phyloP scores from a whole-genome alignment of 1,140 invertebrate species.

The Oscheius sp. region DNA sequence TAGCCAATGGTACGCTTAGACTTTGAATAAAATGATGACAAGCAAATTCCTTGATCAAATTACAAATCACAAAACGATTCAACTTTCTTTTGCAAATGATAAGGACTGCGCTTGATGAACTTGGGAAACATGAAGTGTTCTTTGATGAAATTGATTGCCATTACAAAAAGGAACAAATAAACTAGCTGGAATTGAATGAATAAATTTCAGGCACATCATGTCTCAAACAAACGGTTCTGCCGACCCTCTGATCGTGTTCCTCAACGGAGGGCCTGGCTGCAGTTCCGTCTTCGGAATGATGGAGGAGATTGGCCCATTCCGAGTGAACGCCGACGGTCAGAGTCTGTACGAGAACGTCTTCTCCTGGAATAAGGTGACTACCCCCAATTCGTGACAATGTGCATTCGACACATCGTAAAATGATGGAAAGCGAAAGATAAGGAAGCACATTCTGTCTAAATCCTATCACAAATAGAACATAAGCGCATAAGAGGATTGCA shows the following conservation, averaged over 20 bases:
- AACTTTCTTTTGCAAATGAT: no score
- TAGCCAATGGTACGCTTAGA: no score
- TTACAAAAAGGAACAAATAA: no score
- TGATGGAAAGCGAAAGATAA: not conserved
- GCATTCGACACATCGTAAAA: not conserved
- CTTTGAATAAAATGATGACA: no score
- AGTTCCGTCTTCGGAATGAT: conserved; percentile 65
- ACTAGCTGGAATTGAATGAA: no score
- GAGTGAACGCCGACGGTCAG: conserved; percentile 51
- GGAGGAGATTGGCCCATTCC: conserved; percentile 65
- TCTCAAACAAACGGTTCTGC: conserved; percentile 61
- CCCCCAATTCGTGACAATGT: not conserved
- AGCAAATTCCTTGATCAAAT: no score
- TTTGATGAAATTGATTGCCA: no score
- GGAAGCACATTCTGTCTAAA: no score
- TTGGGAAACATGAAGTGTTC: no score
- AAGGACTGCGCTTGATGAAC: no score
- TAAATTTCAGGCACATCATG: conserved; percentile 66
- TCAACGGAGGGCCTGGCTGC: conserved; percentile 68
- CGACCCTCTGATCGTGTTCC: conserved; percentile 66
- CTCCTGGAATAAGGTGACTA: conserved; percentile 64
- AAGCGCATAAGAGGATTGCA: not conserved
- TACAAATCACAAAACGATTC: no score
- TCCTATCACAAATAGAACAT: no score
- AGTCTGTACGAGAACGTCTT: conserved; percentile 62